phyloP scores from a whole-genome alignment of 1,140 invertebrate species.

The Cataglyphis hispanica region DNA sequence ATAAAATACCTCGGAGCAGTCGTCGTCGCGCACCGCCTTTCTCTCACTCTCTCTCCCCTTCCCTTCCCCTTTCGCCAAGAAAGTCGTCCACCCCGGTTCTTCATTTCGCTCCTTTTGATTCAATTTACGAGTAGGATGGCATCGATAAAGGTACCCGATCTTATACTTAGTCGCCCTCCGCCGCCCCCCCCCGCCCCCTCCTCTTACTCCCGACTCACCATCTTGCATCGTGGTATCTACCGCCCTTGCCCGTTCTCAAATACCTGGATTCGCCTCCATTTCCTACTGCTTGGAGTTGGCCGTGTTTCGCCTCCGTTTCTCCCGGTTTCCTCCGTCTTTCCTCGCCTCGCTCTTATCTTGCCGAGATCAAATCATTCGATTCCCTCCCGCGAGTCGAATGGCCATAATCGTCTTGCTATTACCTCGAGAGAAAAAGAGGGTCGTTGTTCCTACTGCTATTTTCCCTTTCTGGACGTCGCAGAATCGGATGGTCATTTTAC shows the following conservation, averaged over 20 bases:
- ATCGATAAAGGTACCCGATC: conserved; percentile 81
- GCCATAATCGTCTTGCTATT: conserved; percentile 74
- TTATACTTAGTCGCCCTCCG: conserved; percentile 53
- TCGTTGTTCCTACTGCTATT: conserved; percentile 66
- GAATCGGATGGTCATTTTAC: conserved; percentile 71
- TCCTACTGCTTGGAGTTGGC: conserved; percentile 56
- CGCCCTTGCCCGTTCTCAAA: conserved; percentile 72
- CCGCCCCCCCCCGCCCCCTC: neutral
- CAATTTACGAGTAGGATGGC: conserved; percentile 84
- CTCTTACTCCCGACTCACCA: conserved; percentile 14
- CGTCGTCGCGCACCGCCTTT: conserved; percentile 54
- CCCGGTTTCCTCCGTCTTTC: neutral
- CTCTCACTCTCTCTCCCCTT: conserved; percentile 17
- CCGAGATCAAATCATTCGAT: conserved; percentile 81
- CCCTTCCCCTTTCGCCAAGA: neutral
- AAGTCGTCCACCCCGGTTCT: conserved; percentile 42
- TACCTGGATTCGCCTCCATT: conserved; percentile 66
- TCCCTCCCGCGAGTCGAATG: conserved; percentile 76
- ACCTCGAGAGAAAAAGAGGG: conserved; percentile 70
- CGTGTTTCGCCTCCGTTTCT: conserved; percentile 69
- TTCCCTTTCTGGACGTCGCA: conserved; percentile 23
- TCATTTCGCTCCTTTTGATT: conserved; percentile 82
- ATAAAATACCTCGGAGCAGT: conserved; percentile 74
- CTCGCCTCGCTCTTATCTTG: conserved; percentile 73
- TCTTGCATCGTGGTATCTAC: conserved; percentile 55